phyloP scores from a whole-genome alignment of 2,797 vertebrate genomes.

The Ambastaia sidthimunki region DNA sequence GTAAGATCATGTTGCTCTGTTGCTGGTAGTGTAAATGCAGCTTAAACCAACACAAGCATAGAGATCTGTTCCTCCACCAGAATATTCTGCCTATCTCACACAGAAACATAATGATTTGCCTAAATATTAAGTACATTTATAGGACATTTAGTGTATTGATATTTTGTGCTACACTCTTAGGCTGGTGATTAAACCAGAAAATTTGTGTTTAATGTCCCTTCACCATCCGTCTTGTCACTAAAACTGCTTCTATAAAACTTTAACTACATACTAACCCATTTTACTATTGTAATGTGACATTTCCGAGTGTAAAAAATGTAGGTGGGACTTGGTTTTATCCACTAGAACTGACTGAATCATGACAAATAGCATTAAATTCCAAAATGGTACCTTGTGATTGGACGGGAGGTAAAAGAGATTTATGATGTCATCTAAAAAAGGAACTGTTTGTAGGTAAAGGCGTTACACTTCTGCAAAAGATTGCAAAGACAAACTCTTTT shows the following conservation, averaged over 20 bases:
- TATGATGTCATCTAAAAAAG: too few species aligned
- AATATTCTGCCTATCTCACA: background rate
- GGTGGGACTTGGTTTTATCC: too few species aligned
- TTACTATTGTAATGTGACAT: too few species aligned
- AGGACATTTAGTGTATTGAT: constrained; percentile 17
- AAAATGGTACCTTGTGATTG: too few species aligned
- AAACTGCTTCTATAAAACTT: constrained; percentile 2
- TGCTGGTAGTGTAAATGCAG: too few species aligned
- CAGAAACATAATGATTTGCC: constrained; percentile 11
- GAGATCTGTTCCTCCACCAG: background rate
- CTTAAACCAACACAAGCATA: background rate
- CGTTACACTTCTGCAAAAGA: background rate
- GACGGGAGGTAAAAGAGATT: too few species aligned
- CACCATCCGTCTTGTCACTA: background rate
- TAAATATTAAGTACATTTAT: constrained; percentile 21
- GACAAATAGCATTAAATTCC: too few species aligned
- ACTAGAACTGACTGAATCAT: too few species aligned
- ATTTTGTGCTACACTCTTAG: constrained; percentile 4
- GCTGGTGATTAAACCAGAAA: background rate
- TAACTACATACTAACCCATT: background rate
- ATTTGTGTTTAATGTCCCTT: background rate
- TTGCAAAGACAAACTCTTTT: background rate
- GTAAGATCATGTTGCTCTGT: too few species aligned
- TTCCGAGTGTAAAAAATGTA: too few species aligned
- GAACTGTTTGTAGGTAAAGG: too few species aligned